phyloP scores from a whole-genome alignment of 2,797 vertebrate species.

The Dendrocincla fuliginosa region DNA sequence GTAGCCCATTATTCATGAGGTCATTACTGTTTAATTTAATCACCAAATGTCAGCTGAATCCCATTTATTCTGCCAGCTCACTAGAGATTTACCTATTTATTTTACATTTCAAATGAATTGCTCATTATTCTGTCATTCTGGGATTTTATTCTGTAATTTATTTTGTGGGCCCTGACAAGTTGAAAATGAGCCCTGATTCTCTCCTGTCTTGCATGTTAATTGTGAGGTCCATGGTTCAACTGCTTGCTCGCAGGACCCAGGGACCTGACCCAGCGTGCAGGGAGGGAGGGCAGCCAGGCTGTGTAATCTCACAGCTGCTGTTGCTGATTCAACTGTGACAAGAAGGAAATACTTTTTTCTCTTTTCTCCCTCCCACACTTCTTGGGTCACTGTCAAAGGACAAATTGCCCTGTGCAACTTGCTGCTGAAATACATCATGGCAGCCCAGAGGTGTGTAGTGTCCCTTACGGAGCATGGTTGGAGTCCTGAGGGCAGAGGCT shows the following conservation, averaged over 20 bases:
- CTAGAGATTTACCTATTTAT: slow-evolving; percentile 79
- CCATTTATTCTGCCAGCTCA: slow-evolving; percentile 73
- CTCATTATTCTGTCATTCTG: slow-evolving; percentile 75
- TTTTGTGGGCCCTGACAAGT: slow-evolving; percentile 65
- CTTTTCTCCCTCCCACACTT: not conserved
- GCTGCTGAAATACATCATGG: not conserved
- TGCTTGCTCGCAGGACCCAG: not conserved
- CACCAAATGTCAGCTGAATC: slow-evolving; percentile 73
- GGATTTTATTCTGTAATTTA: slow-evolving; percentile 75
- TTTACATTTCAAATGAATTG: slow-evolving; percentile 78
- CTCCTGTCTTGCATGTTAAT: slow-evolving; percentile 50
- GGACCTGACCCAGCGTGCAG: not conserved
- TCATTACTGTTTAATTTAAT: slow-evolving; percentile 80
- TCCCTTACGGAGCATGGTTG: not conserved
- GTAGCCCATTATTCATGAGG: slow-evolving; percentile 62
- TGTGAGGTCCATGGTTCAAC: not conserved
- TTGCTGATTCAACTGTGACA: not conserved
- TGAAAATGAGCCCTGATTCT: slow-evolving; percentile 57
- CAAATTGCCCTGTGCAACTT: not conserved
- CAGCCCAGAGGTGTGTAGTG: not conserved
- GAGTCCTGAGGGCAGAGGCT: not conserved
- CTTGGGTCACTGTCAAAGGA: not conserved
- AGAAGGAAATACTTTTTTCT: not conserved
- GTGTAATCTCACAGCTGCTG: not conserved
- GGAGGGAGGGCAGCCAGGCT: not conserved